Conservation (phyloP, 2,113 vertebrate species). For the Dicrurus megarhynchus region DNA sequence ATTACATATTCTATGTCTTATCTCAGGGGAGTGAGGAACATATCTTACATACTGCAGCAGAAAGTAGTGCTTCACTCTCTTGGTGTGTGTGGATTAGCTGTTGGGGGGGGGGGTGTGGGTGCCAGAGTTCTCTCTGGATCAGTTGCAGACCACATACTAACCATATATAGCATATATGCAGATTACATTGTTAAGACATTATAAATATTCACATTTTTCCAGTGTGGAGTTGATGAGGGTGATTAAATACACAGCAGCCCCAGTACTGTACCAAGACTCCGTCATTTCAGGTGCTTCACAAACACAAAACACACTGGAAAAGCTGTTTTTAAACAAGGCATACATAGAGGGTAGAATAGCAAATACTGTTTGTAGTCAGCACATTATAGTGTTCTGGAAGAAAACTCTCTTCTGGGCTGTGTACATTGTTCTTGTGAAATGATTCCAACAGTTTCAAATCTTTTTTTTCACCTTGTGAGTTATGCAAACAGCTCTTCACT, state of each 20-base stretch:
- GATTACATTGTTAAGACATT: neutral
- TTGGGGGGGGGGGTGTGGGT: neutral
- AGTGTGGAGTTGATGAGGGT: neutral
- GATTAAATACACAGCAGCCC: neutral
- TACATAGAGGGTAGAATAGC: neutral
- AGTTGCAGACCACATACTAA: neutral
- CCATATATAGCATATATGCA: fast-evolving
- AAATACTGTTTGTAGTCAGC: neutral
- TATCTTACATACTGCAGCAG: neutral
- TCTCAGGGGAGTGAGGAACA: neutral
- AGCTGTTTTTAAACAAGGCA: neutral
- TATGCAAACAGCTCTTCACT: constrained; percentile 64
- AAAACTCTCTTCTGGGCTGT: neutral
- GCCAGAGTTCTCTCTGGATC: neutral
- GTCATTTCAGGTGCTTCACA: neutral
- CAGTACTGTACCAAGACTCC: neutral
- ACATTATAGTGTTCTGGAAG: neutral
- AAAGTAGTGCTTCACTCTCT: neutral
- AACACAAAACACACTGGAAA: neutral
- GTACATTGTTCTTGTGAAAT: neutral
- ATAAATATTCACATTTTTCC: neutral
- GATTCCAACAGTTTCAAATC: constrained; percentile 16
- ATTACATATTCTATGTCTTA: neutral
- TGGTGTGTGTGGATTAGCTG: neutral
- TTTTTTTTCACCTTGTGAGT: constrained; percentile 28